A percentile compares a stretch with the other conserved stretches of the same genome.
phyloP scores from a whole-genome alignment of 1,140 invertebrate genomes.

The Lethrus apterus region DNA sequence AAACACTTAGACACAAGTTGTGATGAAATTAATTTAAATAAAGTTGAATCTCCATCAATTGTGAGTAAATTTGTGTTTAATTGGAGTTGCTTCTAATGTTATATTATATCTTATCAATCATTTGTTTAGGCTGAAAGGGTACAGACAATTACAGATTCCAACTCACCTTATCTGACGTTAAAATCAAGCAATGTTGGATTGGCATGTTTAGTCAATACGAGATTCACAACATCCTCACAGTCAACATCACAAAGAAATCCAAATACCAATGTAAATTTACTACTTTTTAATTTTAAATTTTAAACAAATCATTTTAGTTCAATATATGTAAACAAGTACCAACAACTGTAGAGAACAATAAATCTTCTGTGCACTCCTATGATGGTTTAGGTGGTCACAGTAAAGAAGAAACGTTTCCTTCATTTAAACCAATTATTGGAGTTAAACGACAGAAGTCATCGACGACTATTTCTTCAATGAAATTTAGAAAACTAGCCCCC shows the following conservation, averaged over 20 bases:
- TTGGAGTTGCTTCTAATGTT: too few relatives aligned
- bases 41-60: constrained; percentile 15
- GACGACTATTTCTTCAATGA: too few relatives aligned
- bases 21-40: neutral
- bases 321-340: neutral
- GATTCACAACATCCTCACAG: constrained; percentile 1
- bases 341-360: neutral
- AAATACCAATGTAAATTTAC: too few relatives aligned
- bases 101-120: neutral
- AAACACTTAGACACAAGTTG: too few relatives aligned
- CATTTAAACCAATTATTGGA: constrained; percentile 11
- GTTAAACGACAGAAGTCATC: constrained; percentile 19
- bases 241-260: constrained; percentile 3
- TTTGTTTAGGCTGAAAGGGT: constrained; percentile 18
- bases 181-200: constrained; percentile 20
- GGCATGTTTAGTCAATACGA: constrained; percentile 20
- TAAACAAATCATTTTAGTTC: neutral
- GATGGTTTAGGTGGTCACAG: constrained; percentile 30
- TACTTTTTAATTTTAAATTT: neutral
- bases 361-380: constrained; percentile 14
- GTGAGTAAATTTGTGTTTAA: constrained; percentile 11
- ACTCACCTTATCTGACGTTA: constrained; percentile 23
- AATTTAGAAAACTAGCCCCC: too few relatives aligned
- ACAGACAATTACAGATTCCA: constrained; percentile 18
- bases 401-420: constrained; percentile 29